A percentile compares a stretch with the other conserved stretches of the same genome.
These are phyloP conservation scores for Cheilinus undulatus DNA, from an alignment of 2,113 vertebrate genomes.

Conservation along the genomic window DNA sequence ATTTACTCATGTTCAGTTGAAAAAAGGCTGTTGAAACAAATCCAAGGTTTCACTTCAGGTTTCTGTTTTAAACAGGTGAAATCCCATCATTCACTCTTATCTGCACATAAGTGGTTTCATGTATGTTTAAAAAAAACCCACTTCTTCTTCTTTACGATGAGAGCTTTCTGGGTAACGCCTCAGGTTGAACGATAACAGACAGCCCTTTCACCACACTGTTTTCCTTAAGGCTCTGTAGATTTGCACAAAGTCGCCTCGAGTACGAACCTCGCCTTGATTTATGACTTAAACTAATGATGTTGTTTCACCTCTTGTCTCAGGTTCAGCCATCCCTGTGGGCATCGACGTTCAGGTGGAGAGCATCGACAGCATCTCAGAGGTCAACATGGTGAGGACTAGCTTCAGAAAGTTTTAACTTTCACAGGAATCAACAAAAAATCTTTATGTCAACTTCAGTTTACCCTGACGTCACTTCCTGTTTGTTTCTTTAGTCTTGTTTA, in stretches of 20 bases:
- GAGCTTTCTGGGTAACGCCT: not conserved
- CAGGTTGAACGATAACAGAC: not conserved
- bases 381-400: slow-evolving; percentile 93
- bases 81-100: no score
- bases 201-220: not conserved
- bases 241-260: not conserved
- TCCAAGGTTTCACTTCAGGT: no score
- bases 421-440: not conserved
- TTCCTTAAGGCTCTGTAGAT: not conserved
- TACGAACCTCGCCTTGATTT: not conserved
- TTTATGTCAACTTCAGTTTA: not conserved
- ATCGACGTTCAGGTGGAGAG: slow-evolving; percentile 95
- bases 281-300: not conserved
- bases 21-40: no score
- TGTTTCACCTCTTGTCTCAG: slow-evolving; percentile 72
- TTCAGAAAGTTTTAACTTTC: not conserved
- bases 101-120: no score
- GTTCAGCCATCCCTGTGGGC: slow-evolving; percentile 89
- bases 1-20: no score
- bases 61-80: no score
- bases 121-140: no score
- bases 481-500: not conserved
- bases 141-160: not conserved
- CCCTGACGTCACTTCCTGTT: slow-evolving; percentile 20
- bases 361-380: slow-evolving; percentile 95